Evolutionary conservation across 2,888 invertebrate species (phyloP).

Genomic region (Rosalia funebris): DNA sequence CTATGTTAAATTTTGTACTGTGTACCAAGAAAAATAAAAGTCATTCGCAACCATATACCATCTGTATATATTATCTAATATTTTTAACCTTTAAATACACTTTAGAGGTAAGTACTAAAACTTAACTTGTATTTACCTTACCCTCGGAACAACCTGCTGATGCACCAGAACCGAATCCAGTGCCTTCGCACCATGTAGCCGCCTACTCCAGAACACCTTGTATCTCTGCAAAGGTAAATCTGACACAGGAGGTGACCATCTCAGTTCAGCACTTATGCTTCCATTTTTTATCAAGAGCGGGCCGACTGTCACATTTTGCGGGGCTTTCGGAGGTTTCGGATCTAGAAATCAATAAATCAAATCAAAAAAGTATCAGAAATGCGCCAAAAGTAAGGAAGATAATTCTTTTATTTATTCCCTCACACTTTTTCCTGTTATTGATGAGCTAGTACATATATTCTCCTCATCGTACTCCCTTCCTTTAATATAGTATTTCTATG

Average conservation of each 20-base stretch:
- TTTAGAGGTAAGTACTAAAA: neutral
- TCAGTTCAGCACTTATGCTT: constrained; percentile 69
- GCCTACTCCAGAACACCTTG: constrained; percentile 79
- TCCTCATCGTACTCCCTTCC: too few species aligned
- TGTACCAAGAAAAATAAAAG: neutral
- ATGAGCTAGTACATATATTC: too few species aligned
- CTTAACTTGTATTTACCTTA: constrained; percentile 51
- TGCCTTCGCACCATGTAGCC: constrained; percentile 70
- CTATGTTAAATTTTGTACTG: neutral
- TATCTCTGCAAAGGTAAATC: constrained; percentile 78
- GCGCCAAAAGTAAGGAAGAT: too few species aligned
- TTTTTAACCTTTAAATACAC: too few species aligned
- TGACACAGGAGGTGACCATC: constrained; percentile 76
- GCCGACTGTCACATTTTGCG: constrained; percentile 70
- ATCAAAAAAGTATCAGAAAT: too few species aligned
- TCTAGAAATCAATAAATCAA: constrained; percentile 61
- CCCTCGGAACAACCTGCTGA: constrained; percentile 72
- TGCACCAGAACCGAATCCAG: constrained; percentile 73
- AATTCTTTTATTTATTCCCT: too few species aligned
- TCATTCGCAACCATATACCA: neutral
- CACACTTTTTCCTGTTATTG: too few species aligned
- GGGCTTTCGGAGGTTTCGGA: constrained; percentile 72
- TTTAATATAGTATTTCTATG: too few species aligned
- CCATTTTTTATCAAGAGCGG: constrained; percentile 63
- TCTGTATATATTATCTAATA: too few species aligned